These are phyloP conservation scores for Bothrops jararaca DNA, from an alignment of 2,113 vertebrate genomes.

Conservation along the genomic window DNA sequence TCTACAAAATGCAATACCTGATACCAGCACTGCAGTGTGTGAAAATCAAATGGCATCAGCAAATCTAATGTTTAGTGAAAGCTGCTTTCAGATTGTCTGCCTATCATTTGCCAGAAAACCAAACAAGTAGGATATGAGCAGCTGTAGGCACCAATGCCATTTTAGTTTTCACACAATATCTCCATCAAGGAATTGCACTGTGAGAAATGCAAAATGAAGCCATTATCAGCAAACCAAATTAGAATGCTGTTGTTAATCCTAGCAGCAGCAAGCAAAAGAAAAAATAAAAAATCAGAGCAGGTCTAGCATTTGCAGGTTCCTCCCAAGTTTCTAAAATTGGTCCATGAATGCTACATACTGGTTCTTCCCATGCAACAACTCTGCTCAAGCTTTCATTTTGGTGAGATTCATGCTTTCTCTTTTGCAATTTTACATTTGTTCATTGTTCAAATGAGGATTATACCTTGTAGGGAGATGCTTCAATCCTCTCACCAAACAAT, in stretches of 20 bases:
- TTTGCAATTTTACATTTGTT: neutral
- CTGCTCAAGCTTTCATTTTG: neutral
- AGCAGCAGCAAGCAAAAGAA: neutral
- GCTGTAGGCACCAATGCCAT: neutral
- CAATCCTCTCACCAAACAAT: slow-evolving; percentile 95
- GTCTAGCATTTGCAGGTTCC: neutral
- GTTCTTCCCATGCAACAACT: neutral
- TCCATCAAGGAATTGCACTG: neutral
- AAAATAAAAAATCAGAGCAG: neutral
- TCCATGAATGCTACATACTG: neutral
- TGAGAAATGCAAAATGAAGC: neutral
- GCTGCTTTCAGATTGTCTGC: neutral
- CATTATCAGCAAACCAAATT: neutral
- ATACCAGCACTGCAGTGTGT: neutral
- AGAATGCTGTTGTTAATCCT: neutral
- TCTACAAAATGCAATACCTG: neutral
- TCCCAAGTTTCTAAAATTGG: neutral
- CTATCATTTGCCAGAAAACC: neutral
- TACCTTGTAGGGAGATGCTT: slow-evolving; percentile 96
- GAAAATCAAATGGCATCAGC: neutral
- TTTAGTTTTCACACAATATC: neutral
- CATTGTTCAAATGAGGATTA: slow-evolving; percentile 41
- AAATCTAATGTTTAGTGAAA: neutral
- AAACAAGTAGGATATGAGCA: neutral
- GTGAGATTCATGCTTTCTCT: neutral